Evolutionary conservation across 2,797 vertebrate genomes (phyloP), one percentile per base, ranked within the genome.

Genomic region (Diplodus sargus): DNA sequence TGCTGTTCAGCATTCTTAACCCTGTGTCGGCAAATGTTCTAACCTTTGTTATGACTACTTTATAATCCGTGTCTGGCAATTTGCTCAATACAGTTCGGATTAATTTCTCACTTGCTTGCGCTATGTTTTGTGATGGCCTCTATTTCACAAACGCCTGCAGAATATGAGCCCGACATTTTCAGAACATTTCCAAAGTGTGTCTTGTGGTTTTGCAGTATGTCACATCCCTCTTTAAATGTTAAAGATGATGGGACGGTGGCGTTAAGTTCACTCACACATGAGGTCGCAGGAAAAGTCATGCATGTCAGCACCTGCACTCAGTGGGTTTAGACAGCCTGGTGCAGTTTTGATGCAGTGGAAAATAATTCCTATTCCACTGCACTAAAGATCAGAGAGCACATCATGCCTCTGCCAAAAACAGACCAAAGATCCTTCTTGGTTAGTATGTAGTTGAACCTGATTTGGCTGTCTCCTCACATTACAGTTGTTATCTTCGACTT

Each of bases 51-150:
- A 66, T 79, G 76, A 60, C 69, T 81, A 56, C 12, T 4, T 57
- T 16, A 11, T 72, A 82, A 78, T 78, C 78, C 70, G 54, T 20
- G 58, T 82, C 73, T 60, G 56, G 60, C 74, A 79, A 62, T 81
- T 68, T 28, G 34, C 39, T 71, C 51, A 22, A 17, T 70, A 60
- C 20, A 58, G 14, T 45, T 10, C 39, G 17, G n/a, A 49, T 65
- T 59, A 2, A 51, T 71, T 66, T 67, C 70, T 57, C 66, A 28
- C 68, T 68, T 22, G 25, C 45, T 49, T 45, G 20, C 43, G 34
- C 56, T 17, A 17, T 43, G 51, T 57, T 78, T 71, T 28, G 22
- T 28, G 13, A 65, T 42, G 22, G 42, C 34, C 28, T 64, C 15
- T 34, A 12, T 73, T 76, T 42, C 22, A 43, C 60, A 62, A 45